Conservation (phyloP, 2,888 invertebrate genomes). For the Hanleya hanleyi region DNA sequence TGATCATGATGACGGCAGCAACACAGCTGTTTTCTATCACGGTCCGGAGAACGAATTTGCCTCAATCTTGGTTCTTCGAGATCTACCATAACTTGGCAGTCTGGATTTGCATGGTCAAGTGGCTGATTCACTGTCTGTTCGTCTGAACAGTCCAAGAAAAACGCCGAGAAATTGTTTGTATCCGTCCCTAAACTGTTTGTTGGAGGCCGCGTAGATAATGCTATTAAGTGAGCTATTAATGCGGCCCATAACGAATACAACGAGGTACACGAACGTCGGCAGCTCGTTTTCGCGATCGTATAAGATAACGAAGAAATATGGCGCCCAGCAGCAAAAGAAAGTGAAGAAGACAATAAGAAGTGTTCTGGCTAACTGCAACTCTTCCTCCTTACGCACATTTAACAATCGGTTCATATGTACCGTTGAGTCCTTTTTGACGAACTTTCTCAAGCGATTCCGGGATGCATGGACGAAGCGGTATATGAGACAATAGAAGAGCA, state of each 20-base stretch:
- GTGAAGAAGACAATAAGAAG: conserved; percentile 50
- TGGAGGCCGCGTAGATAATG: conserved; percentile 49
- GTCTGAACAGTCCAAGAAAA: background rate
- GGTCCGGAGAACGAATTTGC: too few relatives aligned
- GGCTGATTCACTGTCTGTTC: too few relatives aligned
- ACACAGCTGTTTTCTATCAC: too few relatives aligned
- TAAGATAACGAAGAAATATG: conserved; percentile 44
- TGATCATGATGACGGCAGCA: too few relatives aligned
- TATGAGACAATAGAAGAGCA: conserved; percentile 40
- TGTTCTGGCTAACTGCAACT: conserved; percentile 47
- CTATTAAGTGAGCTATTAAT: conserved; percentile 52
- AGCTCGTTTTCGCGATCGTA: conserved; percentile 43
- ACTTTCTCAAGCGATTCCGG: conserved; percentile 12
- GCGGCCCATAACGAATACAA: conserved; percentile 47
- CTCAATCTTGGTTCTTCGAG: too few relatives aligned
- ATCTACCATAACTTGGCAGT: too few relatives aligned
- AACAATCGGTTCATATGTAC: background rate
- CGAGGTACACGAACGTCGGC: conserved; percentile 46
- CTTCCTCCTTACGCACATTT: conserved; percentile 28
- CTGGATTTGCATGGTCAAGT: too few relatives aligned
- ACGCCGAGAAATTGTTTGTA: conserved; percentile 29
- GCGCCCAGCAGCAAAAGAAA: conserved; percentile 50
- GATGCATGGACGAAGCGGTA: conserved; percentile 38
- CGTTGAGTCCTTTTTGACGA: background rate
- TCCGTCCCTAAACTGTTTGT: conserved; percentile 47